phyloP scores from a whole-genome alignment of 2,797 vertebrate species.

The Pipistrellus kuhlii region DNA sequence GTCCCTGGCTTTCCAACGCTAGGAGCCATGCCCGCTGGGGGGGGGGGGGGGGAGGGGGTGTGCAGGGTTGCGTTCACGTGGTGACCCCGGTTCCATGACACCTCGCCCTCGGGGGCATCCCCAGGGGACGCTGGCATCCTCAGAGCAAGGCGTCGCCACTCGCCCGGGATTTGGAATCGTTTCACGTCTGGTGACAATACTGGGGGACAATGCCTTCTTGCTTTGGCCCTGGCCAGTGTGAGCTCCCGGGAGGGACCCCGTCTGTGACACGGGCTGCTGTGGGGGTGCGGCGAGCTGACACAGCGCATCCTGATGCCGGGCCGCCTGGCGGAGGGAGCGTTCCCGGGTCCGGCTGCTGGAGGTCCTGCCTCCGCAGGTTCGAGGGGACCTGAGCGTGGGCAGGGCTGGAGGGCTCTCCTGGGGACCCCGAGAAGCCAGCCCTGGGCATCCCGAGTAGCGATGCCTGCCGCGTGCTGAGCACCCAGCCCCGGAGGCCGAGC shows the following conservation, averaged over 20 bases:
- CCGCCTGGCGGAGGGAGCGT: background rate
- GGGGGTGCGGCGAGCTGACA: background rate
- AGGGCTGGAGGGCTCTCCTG: background rate
- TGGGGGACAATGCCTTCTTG: background rate
- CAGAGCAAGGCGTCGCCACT: background rate
- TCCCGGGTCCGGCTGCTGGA: background rate
- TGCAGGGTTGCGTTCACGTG: background rate
- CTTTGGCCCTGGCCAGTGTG: background rate
- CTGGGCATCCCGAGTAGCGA: too few relatives aligned
- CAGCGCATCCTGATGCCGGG: background rate
- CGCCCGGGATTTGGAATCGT: background rate
- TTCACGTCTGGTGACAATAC: background rate
- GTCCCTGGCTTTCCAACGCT: background rate
- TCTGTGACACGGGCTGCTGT: background rate
- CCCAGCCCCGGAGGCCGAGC: rapidly evolving
- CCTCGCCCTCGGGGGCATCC: background rate
- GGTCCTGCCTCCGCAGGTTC: background rate
- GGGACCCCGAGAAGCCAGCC: rapidly evolving
- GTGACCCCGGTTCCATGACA: too few relatives aligned
- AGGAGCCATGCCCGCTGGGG: too few relatives aligned
- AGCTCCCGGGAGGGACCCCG: background rate
- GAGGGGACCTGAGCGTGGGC: rapidly evolving
- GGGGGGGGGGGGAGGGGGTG: too few relatives aligned
- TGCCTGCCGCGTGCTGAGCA: background rate
- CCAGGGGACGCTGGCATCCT: background rate